Base-by-base conservation (phyloP, 2,888 invertebrate species). In the Cataglyphis albicans region DNA sequence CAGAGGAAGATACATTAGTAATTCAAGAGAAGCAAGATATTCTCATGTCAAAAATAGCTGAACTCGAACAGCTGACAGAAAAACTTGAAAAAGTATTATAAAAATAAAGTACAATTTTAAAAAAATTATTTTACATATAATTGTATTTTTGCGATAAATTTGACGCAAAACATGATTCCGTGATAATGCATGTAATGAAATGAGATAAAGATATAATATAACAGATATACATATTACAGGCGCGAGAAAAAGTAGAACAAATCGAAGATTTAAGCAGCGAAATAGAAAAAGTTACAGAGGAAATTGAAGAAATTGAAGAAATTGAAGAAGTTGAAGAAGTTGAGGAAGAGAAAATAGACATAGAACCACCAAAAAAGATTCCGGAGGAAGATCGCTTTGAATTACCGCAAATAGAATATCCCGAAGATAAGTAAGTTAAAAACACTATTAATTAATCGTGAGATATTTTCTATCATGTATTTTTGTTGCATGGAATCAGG, bases 61-160 rank as follows among this genome's bases (percentile, higher is more conserved):
- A 96, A 59, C 96, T 97, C 84, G 96, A 97, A 87, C 94, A 95
- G 25, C 95, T 96, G 84, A 97, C 96, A 0, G 95, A 95, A 89
- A 95, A 95, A 64, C 95, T 97, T 57, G 96, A 96, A 92, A 94
- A 95, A 80, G 91, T 96, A 21, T 95, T 96, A 18, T 95, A 75
- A 38, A n/a, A 94, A 95, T 84, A 92, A 93, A 93, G 86, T 84
- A 90, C 68, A 76, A 93, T 90, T 0, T 92, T 93, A 25, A 90
- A 91, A 90, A 74, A 90, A 74, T 91, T 91, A 90, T 92, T 93
- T 59, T 91, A 90, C 7, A 91, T 91, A 88, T 76, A 91, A 65
- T 91, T 91, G 4, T 90, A 89, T 76, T 89, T 91, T 0, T 89
- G 91, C 29, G 55, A 91, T 15, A 88, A 64, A 72, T 10, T 85